These are phyloP conservation scores for Toxotes jaculatrix DNA, from an alignment of 2,113 vertebrate genomes.

Conservation along the genomic window DNA sequence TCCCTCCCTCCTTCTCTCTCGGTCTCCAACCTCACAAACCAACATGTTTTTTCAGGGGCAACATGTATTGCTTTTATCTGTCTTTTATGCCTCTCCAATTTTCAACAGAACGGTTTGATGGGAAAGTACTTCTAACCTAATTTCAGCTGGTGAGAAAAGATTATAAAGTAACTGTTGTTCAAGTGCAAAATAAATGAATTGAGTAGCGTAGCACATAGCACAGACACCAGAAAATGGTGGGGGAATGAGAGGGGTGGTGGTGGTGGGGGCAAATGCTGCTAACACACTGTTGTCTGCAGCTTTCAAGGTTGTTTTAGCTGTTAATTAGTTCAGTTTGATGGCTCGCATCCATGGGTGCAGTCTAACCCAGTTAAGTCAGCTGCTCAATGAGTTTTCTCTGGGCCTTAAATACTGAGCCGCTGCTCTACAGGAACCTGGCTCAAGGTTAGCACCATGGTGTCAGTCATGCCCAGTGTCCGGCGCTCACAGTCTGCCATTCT, in stretches of 20 bases:
- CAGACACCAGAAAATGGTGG: constrained; percentile 23
- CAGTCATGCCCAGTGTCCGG: constrained; percentile 63
- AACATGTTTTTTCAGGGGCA: constrained; percentile 37
- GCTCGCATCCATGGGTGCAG: constrained; percentile 65
- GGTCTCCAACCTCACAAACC: constrained; percentile 31
- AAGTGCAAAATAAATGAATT: constrained; percentile 65
- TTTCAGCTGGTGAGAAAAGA: constrained; percentile 58
- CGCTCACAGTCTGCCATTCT: constrained; percentile 52
- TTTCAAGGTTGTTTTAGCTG: constrained; percentile 77
- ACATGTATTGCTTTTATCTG: constrained; percentile 58
- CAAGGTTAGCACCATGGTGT: constrained; percentile 67
- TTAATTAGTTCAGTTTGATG: constrained; percentile 78
- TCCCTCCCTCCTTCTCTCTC: background rate
- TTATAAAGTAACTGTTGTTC: constrained; percentile 62
- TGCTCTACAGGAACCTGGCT: constrained; percentile 67
- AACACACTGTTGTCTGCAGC: constrained; percentile 62
- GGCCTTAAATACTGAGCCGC: constrained; percentile 55
- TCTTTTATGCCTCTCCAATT: constrained; percentile 64
- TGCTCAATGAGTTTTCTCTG: constrained; percentile 66
- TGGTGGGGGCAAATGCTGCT: constrained; percentile 38
- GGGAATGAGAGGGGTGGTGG: constrained; percentile 2
- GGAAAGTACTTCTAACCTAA: constrained; percentile 63
- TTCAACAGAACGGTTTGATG: constrained; percentile 56
- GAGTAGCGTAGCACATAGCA: constrained; percentile 21
- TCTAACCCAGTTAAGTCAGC: constrained; percentile 75